Evolutionary conservation across 2,888 invertebrate genomes (phyloP), one percentile per base, ranked within the genome.

Genomic region (Globia sparganii): DNA sequence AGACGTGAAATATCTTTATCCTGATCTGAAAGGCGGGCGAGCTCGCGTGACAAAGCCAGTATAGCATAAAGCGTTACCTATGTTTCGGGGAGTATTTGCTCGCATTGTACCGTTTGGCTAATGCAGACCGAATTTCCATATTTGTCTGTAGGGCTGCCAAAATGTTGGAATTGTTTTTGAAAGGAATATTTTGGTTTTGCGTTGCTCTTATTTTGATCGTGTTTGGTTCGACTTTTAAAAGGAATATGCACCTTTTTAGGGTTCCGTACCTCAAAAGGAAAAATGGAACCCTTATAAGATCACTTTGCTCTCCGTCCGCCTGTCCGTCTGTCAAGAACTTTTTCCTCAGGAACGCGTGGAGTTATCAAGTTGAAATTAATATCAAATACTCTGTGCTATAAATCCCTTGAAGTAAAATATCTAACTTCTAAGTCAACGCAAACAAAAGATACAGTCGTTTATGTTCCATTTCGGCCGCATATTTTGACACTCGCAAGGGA

Each of bases 81-180:
- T 75, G 87, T 86, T 71, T 83, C 69, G 58, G 86, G 79, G 84
- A 84, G 81, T 77, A 86, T 88, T 86, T 81, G 77, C 75, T 86
- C 84, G 77, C 79, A 81, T 81, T 88, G 81, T 86, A 81, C 86
- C 81, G 84, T 88, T 87, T 84, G 88, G 86, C 86, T 88, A 88
- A 87, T 81, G 84, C 88, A 80, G 81, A 80, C 78, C 11, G 66
- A 79, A 86, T 86, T 88, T 88, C 79, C 84, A 88, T 86, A 86
- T 86, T 88, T 62, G 81, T 67, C 64, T 58, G 18, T 81, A 86
- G 88, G 86, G 86, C 40, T 86, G 88, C 72, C 84, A 80, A 76
- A 77, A 68, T 28, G 28, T 28, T 53, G 56, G 40, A 53, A 65
- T 77, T 73, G 70, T 68, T 77, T 85, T 82, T 40, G 53, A 62